Base-by-base conservation (phyloP, 2,888 invertebrate species). In the Caenorhabditis sinica region DNA sequence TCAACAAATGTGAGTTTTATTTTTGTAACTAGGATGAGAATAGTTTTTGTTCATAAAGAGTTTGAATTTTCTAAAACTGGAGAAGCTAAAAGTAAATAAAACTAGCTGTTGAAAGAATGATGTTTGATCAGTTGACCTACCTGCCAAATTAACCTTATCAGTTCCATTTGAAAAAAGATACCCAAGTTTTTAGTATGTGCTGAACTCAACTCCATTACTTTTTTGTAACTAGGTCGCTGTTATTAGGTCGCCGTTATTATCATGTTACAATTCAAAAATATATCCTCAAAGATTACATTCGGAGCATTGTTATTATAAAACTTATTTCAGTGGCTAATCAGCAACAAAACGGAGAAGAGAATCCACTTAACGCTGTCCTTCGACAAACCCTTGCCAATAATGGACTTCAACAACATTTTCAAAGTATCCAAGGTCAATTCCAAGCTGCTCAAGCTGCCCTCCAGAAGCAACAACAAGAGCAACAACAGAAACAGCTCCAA, bases 361-460 rank as follows among this genome's bases (percentile, higher is more conserved):
- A 87, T 53, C 87, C 87, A 53, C 58, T 89, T 81, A 87, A 88
- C 66, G 86, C 72, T 30, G 88, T 87, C 5, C 81, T 89, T n/a
- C 80, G 89, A 43, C 89, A 89, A 49, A 88, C 87, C 4, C 75
- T 89, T 11, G 89, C 89, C 28, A 87, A 87, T 40, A 86, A 84
- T 30, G 86, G 79, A 5, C 61, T 87, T 36, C 79, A 80, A 40
- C 88, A 89, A 65, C 83, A 86, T 28, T 53, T 86, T 45, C 87
- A 89, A 63, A 86, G 88, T 73, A 75, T 87, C 23, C 88, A 87
- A 60, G 56, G 45, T 6, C 85, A 85, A 45, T 51, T 84, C n/a
- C 80, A 82, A 65, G 85, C 85, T 36, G 80, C 75, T n/a, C 84
- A 84, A 20, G 71, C 65, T 11, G 71, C 71, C 17, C 61, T 51